These are phyloP conservation scores for Lepus oiostolus DNA, from an alignment of 2,797 vertebrate species.

Conservation along the genomic window DNA sequence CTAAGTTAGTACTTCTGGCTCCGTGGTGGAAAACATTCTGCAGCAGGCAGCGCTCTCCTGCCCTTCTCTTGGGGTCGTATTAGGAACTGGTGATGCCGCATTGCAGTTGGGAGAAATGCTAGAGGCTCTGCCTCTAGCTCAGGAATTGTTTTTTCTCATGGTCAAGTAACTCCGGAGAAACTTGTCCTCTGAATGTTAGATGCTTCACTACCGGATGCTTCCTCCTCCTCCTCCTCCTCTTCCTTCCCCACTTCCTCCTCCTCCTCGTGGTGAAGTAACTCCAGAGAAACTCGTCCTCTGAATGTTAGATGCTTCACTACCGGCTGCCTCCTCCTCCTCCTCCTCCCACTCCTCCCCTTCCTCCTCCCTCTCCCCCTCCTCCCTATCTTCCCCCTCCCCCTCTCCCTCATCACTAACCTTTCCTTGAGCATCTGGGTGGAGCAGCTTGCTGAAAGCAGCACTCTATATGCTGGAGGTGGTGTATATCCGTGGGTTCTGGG, in stretches of 20 bases:
- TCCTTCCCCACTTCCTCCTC: too few relatives aligned
- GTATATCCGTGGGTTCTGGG: not conserved
- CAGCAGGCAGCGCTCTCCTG: too few relatives aligned
- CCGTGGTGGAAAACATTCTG: not conserved
- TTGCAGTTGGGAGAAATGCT: slow-evolving; percentile 15
- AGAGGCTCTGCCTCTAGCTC: not conserved
- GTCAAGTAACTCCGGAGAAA: not conserved
- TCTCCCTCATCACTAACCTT: not conserved
- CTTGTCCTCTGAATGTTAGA: not conserved
- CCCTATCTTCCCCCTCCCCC: not conserved
- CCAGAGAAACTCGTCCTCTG: not conserved
- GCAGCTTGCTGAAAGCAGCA: not conserved
- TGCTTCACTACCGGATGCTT: too few relatives aligned
- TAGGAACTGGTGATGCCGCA: not conserved
- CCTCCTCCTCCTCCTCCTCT: too few relatives aligned
- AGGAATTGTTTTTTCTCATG: not conserved
- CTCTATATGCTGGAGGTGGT: not conserved
- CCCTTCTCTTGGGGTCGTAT: not conserved
- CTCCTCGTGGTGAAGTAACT: not conserved
- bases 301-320: not conserved
- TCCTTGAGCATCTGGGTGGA: not conserved
- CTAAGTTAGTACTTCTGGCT: not conserved
- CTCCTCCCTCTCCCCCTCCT: too few relatives aligned
- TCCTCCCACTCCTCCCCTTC: too few relatives aligned
- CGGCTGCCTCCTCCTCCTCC: too few relatives aligned